Conservation (phyloP, 2,113 vertebrate species). For the Calidris pugnax region DNA sequence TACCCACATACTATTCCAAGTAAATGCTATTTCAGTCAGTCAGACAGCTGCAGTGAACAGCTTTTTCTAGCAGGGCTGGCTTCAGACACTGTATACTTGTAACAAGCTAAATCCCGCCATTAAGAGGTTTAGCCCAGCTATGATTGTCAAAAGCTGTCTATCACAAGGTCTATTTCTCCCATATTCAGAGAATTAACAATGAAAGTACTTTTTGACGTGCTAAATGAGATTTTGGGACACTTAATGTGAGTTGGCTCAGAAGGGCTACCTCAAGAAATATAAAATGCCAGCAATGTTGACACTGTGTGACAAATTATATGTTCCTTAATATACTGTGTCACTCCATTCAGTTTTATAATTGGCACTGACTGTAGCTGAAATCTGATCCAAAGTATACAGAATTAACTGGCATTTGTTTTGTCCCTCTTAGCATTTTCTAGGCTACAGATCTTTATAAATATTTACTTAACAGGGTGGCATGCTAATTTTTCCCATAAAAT, state of each 20-base stretch:
- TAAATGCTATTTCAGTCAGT: background rate
- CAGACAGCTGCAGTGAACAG: background rate
- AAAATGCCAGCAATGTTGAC: slow-evolving; percentile 54
- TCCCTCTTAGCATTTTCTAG: slow-evolving; percentile 21
- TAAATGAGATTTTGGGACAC: slow-evolving; percentile 33
- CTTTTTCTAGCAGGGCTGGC: background rate
- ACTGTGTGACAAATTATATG: slow-evolving; percentile 48
- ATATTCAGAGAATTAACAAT: slow-evolving; percentile 30
- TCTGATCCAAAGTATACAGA: slow-evolving; percentile 43
- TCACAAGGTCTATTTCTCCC: background rate
- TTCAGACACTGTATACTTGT: background rate
- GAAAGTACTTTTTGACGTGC: slow-evolving; percentile 20
- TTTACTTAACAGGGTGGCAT: slow-evolving; percentile 9
- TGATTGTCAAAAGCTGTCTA: slow-evolving; percentile 24
- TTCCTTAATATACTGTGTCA: slow-evolving; percentile 47
- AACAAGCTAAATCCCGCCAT: slow-evolving; percentile 14
- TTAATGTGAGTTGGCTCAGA: slow-evolving; percentile 35
- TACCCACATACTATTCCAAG: background rate
- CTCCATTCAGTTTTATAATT: slow-evolving; percentile 57
- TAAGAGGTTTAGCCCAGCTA: background rate
- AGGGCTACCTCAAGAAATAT: slow-evolving; percentile 26
- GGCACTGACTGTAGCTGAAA: slow-evolving; percentile 51
- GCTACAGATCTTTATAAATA: slow-evolving; percentile 20
- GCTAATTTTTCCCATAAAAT: slow-evolving; percentile 11
- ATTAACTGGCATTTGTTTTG: slow-evolving; percentile 46